phyloP scores from a whole-genome alignment of 2,888 invertebrate genomes.

The Torymus texanus region DNA sequence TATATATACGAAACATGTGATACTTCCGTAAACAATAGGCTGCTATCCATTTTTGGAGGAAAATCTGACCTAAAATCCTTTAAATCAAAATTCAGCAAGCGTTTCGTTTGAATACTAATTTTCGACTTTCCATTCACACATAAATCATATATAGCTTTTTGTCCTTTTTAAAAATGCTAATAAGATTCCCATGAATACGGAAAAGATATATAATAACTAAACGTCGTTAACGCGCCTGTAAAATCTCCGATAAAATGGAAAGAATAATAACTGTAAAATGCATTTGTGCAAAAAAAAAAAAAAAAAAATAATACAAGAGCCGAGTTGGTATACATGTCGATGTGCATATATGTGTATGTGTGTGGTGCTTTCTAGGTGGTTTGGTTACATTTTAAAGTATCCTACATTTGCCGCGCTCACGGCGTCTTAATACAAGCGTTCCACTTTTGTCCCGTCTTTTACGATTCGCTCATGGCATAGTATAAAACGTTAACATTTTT shows the following conservation, averaged over 20 bases:
- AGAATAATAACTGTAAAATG: slow-evolving; percentile 47
- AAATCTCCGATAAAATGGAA: slow-evolving; percentile 12
- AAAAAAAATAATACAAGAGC: slow-evolving; percentile 25
- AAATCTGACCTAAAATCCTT: too few relatives aligned
- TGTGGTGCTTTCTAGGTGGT: slow-evolving; percentile 48
- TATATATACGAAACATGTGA: too few relatives aligned
- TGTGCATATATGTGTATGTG: too few relatives aligned
- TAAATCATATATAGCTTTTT: too few relatives aligned
- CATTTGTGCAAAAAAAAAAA: slow-evolving; percentile 31
- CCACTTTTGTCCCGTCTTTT: slow-evolving; percentile 47
- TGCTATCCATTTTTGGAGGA: too few relatives aligned
- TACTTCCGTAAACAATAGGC: too few relatives aligned
- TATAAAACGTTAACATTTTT: slow-evolving; percentile 36
- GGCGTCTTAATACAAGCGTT: slow-evolving; percentile 30
- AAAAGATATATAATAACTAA: background rate
- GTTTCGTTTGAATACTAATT: too few relatives aligned
- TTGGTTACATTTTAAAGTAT: slow-evolving; percentile 54
- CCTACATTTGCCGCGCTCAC: slow-evolving; percentile 43
- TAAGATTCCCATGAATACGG: background rate
- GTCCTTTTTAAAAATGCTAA: too few relatives aligned
- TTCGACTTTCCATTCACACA: too few relatives aligned
- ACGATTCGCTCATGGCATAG: slow-evolving; percentile 45
- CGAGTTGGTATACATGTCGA: too few relatives aligned
- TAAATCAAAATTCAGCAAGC: too few relatives aligned
- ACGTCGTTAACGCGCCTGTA: slow-evolving; percentile 4